Percentiles rank a stretch among this genome's conserved stretches.
These are phyloP conservation scores for Hirtodrosophila trivittata DNA, from an alignment of 2,888 invertebrate species.

Conservation along the genomic window DNA sequence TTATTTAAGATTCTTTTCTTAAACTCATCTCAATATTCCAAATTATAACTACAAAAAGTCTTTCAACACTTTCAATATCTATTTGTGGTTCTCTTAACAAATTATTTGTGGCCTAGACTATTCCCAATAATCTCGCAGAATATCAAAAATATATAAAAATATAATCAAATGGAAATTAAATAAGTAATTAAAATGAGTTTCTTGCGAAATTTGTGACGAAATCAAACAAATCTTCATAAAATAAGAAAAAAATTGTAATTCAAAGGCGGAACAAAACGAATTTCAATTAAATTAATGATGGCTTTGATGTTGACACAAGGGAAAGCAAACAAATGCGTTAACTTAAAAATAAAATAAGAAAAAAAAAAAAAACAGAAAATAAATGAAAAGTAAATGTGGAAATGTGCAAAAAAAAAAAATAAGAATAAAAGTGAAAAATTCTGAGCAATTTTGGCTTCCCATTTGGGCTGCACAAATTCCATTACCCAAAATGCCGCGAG, in stretches of 20 bases:
- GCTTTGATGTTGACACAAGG: constrained; percentile 56
- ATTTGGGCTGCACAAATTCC: constrained; percentile 46
- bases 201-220: constrained; percentile 4
- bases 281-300: constrained; percentile 71
- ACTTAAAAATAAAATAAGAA: constrained; percentile 8
- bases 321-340: constrained; percentile 36
- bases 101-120: no score
- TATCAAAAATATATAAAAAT: constrained; percentile 12
- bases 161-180: constrained; percentile 11
- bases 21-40: no score
- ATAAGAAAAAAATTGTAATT: constrained; percentile 16
- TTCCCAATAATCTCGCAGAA: no score
- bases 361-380: constrained; percentile 15
- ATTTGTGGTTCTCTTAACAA: no score
- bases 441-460: constrained; percentile 19
- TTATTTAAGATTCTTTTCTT: no score
- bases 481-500: constrained; percentile 40
- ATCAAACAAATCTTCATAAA: constrained; percentile 35
- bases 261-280: constrained; percentile 22
- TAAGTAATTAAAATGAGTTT: constrained; percentile 22
- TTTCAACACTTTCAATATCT: no score
- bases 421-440: constrained; percentile 23
- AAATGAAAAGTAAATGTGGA: constrained; percentile 47
- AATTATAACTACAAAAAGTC: no score
- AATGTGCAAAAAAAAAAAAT: constrained; percentile 21